These are phyloP conservation scores for Semicossyphus pulcher DNA, from an alignment of 2,113 vertebrate species.

Conservation along the genomic window DNA sequence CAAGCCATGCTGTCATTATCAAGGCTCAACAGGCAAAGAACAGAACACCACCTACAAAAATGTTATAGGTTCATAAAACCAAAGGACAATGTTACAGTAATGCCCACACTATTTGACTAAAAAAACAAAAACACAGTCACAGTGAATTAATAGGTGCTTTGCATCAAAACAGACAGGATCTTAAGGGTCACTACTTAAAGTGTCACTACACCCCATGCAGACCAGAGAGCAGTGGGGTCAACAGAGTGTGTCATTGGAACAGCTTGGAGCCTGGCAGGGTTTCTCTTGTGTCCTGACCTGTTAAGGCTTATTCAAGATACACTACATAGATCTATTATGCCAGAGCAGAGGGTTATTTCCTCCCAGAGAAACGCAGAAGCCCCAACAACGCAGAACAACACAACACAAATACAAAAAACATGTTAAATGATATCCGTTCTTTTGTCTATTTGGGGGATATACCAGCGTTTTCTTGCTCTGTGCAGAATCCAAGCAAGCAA, in stretches of 20 bases:
- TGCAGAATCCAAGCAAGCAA: background rate
- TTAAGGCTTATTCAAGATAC: conserved; percentile 41
- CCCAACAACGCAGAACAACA: background rate
- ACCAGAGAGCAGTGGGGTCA: conserved; percentile 36
- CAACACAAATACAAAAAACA: background rate
- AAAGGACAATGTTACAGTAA: background rate
- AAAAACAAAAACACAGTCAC: too few species aligned
- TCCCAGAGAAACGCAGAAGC: conserved; percentile 10
- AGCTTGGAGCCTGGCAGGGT: conserved; percentile 39
- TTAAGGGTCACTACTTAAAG: background rate
- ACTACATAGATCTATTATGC: conserved; percentile 31
- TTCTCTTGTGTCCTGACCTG: conserved; percentile 35
- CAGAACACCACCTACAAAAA: background rate
- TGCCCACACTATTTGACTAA: too few species aligned
- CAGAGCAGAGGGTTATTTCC: conserved; percentile 39
- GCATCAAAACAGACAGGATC: too few species aligned
- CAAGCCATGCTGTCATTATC: too few species aligned
- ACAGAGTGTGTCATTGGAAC: conserved; percentile 36
- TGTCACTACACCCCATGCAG: conserved; percentile 18
- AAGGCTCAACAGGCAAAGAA: too few species aligned
- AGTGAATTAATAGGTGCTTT: too few species aligned
- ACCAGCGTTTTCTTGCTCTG: background rate
- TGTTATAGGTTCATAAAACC: background rate
- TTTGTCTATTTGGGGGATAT: background rate
- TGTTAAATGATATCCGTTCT: background rate